Conservation (phyloP, 2,113 vertebrate species). For the Merops nubicus region DNA sequence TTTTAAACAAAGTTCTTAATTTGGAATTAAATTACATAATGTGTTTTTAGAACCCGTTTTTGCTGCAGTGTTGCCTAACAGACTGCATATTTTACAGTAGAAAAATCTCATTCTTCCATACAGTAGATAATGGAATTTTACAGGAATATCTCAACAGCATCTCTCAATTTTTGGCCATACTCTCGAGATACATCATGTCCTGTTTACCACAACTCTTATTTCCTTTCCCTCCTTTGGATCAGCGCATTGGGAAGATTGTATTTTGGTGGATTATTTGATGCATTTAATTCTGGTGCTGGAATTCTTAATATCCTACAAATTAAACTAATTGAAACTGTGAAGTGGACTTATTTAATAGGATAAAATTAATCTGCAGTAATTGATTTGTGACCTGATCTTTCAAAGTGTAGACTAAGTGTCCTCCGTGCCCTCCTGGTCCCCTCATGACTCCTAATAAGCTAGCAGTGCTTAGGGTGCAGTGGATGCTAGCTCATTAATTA, state of each 20-base stretch:
- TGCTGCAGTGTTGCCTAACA: neutral
- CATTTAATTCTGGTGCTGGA: neutral
- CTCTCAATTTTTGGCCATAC: neutral
- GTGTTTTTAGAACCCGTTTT: neutral
- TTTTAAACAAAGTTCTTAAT: neutral
- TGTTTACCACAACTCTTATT: neutral
- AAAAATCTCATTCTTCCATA: neutral
- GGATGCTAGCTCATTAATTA: conserved; percentile 14
- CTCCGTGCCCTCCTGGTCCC: neutral
- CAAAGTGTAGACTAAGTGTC: neutral
- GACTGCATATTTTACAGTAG: neutral
- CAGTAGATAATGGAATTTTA: conserved; percentile 23
- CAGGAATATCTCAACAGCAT: neutral
- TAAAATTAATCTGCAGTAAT: conserved; percentile 39
- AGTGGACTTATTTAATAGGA: neutral
- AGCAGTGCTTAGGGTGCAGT: neutral
- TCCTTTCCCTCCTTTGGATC: neutral
- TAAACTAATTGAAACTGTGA: conserved; percentile 6
- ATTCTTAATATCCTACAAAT: conserved; percentile 3
- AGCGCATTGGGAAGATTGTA: neutral
- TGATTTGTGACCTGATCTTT: conserved; percentile 41
- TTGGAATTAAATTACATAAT: neutral
- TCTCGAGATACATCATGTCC: neutral
- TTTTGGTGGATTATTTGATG: neutral
- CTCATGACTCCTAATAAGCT: neutral